Conservation (phyloP, 2,113 vertebrate species). For the Ovibos moschatus region DNA sequence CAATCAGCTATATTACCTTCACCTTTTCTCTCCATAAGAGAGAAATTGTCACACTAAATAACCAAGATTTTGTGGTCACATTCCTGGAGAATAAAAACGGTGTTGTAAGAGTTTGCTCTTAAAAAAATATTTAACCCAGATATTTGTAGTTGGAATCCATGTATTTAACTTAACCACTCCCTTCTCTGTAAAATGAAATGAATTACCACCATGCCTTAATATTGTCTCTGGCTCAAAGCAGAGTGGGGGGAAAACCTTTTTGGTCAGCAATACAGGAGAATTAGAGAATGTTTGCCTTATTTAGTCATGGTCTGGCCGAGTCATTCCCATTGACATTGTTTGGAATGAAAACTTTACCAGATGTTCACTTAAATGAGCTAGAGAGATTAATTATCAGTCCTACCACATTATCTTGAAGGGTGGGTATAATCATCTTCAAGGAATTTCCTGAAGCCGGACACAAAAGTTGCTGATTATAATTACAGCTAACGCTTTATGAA, state of each 20-base stretch:
- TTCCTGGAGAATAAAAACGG: neutral
- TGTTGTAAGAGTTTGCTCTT: neutral
- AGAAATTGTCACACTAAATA: neutral
- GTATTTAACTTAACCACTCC: slow-evolving; percentile 26
- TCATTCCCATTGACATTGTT: slow-evolving; percentile 58
- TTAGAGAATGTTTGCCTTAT: slow-evolving; percentile 69
- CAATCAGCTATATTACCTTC: neutral
- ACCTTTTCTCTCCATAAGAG: neutral
- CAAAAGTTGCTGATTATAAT: neutral
- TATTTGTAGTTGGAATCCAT: neutral
- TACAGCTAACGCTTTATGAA: neutral
- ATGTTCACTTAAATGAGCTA: slow-evolving; percentile 63
- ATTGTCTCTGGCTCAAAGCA: slow-evolving; percentile 43
- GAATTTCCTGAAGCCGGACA: slow-evolving; percentile 62
- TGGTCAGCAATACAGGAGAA: slow-evolving; percentile 45
- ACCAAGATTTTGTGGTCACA: neutral
- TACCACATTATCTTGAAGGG: slow-evolving; percentile 51
- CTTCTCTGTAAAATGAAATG: slow-evolving; percentile 37
- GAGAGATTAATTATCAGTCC: slow-evolving; percentile 59
- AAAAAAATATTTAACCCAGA: slow-evolving; percentile 19
- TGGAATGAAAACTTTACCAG: slow-evolving; percentile 74
- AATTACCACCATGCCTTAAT: slow-evolving; percentile 18
- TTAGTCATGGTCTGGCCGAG: slow-evolving; percentile 65
- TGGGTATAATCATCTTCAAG: slow-evolving; percentile 55
- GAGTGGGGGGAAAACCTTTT: slow-evolving; percentile 14